phyloP scores from a whole-genome alignment of 2,888 invertebrate species.

The Pristionchus fissidentatus region DNA sequence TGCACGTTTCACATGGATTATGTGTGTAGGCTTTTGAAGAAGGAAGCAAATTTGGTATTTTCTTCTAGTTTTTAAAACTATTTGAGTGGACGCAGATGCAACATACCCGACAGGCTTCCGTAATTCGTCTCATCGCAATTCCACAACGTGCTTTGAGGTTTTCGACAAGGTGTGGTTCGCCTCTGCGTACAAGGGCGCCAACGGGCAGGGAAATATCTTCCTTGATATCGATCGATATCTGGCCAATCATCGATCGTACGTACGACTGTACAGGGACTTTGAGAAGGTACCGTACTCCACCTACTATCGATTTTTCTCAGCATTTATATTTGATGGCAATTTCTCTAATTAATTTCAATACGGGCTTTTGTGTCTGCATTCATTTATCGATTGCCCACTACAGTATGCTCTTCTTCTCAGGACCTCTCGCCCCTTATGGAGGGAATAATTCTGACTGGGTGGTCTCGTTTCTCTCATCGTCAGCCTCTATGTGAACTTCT shows the following conservation, averaged over 20 bases:
- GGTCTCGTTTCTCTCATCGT: constrained; percentile 77
- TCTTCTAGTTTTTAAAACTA: too few relatives aligned
- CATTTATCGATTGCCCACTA: not conserved
- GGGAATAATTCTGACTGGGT: constrained; percentile 74
- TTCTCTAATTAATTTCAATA: not conserved
- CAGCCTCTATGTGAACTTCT: constrained; percentile 78
- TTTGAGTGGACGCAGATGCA: too few relatives aligned
- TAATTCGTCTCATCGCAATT: not conserved
- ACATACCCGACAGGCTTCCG: too few relatives aligned
- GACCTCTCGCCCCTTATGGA: constrained; percentile 51
- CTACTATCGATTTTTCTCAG: not conserved
- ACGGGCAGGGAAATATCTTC: constrained; percentile 84
- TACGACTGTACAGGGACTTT: constrained; percentile 74
- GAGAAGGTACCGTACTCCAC: not conserved
- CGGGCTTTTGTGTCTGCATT: not conserved
- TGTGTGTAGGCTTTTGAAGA: too few relatives aligned
- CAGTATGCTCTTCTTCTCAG: constrained; percentile 45
- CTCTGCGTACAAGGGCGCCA: constrained; percentile 89
- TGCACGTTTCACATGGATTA: too few relatives aligned
- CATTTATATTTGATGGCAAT: not conserved
- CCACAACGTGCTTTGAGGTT: constrained; percentile 76
- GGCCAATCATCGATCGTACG: constrained; percentile 85
- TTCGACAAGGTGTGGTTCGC: constrained; percentile 87
- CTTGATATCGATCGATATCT: constrained; percentile 83
- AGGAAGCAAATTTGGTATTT: too few relatives aligned